Evolutionary conservation across 2,888 invertebrate species (phyloP).

Genomic region (Chrysolina haemoptera): DNA sequence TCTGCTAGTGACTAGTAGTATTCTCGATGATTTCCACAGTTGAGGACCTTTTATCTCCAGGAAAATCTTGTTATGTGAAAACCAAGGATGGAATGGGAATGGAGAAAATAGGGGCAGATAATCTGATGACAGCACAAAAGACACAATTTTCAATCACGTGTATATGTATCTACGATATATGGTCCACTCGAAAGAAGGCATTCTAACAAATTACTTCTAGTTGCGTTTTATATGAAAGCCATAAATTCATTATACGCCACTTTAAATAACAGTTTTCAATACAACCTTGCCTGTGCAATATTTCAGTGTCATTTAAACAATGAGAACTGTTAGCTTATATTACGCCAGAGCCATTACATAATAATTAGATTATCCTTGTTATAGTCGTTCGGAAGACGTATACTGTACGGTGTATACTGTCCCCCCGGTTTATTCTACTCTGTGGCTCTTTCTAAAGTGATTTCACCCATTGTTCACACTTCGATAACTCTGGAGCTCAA

Average conservation of each 20-base stretch:
- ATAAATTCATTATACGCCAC: constrained; percentile 13
- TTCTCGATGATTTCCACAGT: too few species aligned
- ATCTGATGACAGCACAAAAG: neutral
- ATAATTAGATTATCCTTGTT: constrained; percentile 16
- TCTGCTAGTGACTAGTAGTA: too few species aligned
- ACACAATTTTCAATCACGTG: constrained; percentile 10
- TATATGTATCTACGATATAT: neutral
- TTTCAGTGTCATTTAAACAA: constrained; percentile 16
- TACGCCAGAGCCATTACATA: constrained; percentile 13
- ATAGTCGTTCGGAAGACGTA: neutral
- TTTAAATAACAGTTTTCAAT: constrained; percentile 16
- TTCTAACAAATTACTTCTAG: constrained; percentile 13
- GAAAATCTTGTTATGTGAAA: neutral
- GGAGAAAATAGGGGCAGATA: neutral
- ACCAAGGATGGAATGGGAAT: neutral
- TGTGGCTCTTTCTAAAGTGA: neutral
- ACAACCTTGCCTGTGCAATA: constrained; percentile 13
- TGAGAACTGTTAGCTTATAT: constrained; percentile 16
- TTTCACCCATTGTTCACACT: constrained; percentile 8
- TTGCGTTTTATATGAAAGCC: constrained; percentile 9
- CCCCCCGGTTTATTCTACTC: neutral
- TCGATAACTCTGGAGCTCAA: neutral
- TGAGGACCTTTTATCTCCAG: too few species aligned
- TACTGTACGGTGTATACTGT: neutral
- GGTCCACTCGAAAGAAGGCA: neutral